Evolutionary conservation across 2,797 vertebrate species (phyloP).

Genomic region (Pantherophis alleghaniensis): DNA sequence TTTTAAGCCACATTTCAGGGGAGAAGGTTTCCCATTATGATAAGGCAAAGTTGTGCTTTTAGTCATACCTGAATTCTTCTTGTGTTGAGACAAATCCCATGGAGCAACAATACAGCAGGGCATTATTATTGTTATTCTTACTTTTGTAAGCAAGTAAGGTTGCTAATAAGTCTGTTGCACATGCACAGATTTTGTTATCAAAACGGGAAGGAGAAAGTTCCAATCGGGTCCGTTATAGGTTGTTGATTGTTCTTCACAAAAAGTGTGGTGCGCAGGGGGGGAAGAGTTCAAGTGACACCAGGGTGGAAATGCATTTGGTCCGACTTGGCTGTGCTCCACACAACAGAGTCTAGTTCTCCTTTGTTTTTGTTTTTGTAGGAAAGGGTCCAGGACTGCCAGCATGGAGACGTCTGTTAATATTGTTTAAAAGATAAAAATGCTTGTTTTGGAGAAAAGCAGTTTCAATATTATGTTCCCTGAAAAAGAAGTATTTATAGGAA

Average conservation of each 20-base stretch:
- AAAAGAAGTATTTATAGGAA: background rate
- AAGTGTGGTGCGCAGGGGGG: background rate
- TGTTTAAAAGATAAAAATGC: background rate
- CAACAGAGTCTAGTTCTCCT: background rate
- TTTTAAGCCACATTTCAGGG: background rate
- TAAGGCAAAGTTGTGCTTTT: background rate
- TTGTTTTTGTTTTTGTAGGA: background rate
- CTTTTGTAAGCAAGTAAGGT: background rate
- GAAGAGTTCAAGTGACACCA: background rate
- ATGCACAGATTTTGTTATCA: background rate
- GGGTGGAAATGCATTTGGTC: background rate
- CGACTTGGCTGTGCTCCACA: background rate
- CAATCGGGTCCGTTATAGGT: background rate
- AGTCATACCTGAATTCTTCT: background rate
- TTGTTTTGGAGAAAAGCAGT: background rate
- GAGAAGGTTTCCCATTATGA: background rate
- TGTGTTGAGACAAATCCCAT: background rate
- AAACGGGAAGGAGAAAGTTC: background rate
- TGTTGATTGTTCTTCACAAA: background rate
- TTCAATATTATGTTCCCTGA: background rate
- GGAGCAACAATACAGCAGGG: background rate
- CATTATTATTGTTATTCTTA: background rate
- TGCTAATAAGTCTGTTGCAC: background rate
- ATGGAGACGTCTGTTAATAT: background rate
- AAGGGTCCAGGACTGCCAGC: background rate